Evolutionary conservation across 2,113 vertebrate genomes (phyloP).

Genomic region (Phaethornis superciliosus): DNA sequence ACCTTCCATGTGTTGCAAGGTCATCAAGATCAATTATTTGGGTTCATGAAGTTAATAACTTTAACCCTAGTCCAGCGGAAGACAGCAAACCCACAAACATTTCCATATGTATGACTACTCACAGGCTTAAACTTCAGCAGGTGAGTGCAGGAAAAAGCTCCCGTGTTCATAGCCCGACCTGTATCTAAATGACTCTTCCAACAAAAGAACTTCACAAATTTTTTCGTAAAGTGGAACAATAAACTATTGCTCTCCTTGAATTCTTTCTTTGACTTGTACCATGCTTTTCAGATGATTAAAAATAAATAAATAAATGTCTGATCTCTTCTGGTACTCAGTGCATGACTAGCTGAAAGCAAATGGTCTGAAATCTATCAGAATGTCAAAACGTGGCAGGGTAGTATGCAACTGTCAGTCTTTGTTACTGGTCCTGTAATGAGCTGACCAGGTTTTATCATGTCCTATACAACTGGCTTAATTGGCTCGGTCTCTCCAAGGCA

Average conservation of each 20-base stretch:
- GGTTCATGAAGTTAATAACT: background rate
- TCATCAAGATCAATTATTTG: background rate
- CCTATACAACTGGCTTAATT: background rate
- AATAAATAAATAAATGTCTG: background rate
- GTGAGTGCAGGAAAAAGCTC: background rate
- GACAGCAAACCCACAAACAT: background rate
- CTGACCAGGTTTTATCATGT: constrained; percentile 11
- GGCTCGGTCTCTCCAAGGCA: background rate
- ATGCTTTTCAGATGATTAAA: background rate
- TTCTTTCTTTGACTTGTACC: background rate
- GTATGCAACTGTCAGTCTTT: background rate
- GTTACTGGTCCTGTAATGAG: background rate
- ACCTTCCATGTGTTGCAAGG: background rate
- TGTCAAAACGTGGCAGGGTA: background rate
- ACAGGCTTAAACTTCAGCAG: background rate
- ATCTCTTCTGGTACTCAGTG: background rate
- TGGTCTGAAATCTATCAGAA: background rate
- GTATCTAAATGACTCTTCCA: background rate
- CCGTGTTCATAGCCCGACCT: background rate
- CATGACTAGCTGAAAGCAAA: background rate
- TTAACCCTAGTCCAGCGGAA: background rate
- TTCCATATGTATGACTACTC: background rate
- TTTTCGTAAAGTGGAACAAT: background rate
- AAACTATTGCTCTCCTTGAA: background rate
- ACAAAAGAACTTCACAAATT: background rate